Conservation (phyloP, 2,888 invertebrate genomes). For the Clepsis dumicolana region DNA sequence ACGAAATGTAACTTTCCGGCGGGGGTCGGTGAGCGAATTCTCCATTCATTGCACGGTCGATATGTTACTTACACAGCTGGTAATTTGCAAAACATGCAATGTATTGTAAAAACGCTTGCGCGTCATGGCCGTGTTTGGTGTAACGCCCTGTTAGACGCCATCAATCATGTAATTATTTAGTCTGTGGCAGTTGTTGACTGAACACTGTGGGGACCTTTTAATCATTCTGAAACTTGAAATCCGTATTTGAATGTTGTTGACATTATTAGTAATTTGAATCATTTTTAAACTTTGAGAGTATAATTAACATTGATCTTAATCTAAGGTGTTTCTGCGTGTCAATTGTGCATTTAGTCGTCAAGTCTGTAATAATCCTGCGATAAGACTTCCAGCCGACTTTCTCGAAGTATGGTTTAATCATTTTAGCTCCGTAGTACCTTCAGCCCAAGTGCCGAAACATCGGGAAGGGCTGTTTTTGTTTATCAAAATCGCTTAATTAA, state of each 20-base stretch:
- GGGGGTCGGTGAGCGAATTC: too few relatives aligned
- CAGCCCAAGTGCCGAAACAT: slow-evolving; percentile 50
- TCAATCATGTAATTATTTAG: neutral
- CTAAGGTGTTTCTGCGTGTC: slow-evolving; percentile 22
- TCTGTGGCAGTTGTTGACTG: slow-evolving; percentile 16
- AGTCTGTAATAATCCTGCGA: slow-evolving; percentile 9
- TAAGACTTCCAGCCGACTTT: slow-evolving; percentile 23
- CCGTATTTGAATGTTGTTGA: too few relatives aligned
- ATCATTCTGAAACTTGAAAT: neutral
- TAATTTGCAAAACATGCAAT: too few relatives aligned
- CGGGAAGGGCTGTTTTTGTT: slow-evolving; percentile 54
- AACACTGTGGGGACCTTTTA: neutral
- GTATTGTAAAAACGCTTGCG: too few relatives aligned
- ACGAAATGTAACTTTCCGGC: slow-evolving; percentile 6
- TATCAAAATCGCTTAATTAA: slow-evolving; percentile 63
- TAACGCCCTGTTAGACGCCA: neutral
- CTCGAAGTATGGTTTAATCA: slow-evolving; percentile 23
- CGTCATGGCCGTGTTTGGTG: neutral
- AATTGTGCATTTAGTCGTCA: slow-evolving; percentile 11
- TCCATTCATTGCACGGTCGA: too few relatives aligned
- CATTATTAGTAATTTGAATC: too few relatives aligned
- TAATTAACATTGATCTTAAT: slow-evolving; percentile 27
- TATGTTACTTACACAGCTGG: too few relatives aligned
- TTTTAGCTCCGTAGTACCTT: slow-evolving; percentile 44
- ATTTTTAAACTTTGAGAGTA: too few relatives aligned